These are phyloP conservation scores for Electrophaes corylata DNA, from an alignment of 2,888 invertebrate species.

Conservation along the genomic window DNA sequence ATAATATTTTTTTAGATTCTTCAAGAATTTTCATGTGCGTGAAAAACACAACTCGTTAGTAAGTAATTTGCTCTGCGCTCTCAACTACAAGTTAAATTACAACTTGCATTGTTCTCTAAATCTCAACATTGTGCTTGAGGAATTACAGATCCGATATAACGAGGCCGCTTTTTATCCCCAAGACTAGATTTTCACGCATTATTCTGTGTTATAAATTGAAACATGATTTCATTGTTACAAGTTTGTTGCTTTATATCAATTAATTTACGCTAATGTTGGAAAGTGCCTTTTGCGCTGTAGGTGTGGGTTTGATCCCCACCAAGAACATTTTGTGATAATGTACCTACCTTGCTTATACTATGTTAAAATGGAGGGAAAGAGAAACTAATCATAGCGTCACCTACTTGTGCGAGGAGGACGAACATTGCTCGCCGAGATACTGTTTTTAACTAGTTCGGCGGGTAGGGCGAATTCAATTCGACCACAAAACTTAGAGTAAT, in stretches of 20 bases:
- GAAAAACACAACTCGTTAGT: slow-evolving; percentile 2
- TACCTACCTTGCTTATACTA: no score
- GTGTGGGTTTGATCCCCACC: no score
- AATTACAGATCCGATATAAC: slow-evolving; percentile 28
- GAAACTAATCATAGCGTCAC: no score
- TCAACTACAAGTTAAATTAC: slow-evolving; percentile 4
- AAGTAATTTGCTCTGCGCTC: slow-evolving; percentile 2
- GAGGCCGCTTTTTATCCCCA: slow-evolving; percentile 37
- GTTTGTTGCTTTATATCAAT: not conserved
- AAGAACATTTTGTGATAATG: no score
- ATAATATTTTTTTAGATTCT: no score
- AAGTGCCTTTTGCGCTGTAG: no score
- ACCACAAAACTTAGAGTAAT: no score
- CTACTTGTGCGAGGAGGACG: no score
- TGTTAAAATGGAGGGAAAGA: no score
- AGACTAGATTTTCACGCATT: slow-evolving; percentile 35
- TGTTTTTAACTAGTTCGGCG: no score
- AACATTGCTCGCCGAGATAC: no score
- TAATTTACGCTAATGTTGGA: not conserved
- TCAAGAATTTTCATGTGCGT: not conserved
- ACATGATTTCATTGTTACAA: slow-evolving; percentile 1
- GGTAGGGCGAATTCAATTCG: no score
- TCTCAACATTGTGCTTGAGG: slow-evolving; percentile 30
- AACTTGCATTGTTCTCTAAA: slow-evolving; percentile 22
- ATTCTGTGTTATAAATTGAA: slow-evolving; percentile 18